These are phyloP conservation scores for Aldrovandia affinis DNA, from an alignment of 2,797 vertebrate species.

Conservation along the genomic window DNA sequence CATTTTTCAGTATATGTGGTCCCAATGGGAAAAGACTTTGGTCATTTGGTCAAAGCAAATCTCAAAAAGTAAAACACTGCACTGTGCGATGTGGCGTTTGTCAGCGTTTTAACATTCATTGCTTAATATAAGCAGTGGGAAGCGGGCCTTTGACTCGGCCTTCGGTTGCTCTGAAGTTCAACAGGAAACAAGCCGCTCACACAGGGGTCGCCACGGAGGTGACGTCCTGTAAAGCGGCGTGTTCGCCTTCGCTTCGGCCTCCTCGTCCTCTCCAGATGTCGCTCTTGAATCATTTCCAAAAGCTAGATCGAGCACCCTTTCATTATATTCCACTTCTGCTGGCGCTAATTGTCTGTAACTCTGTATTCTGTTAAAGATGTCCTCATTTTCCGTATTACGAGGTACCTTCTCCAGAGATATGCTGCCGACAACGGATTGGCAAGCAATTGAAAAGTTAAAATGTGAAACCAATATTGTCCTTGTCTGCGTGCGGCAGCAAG, in stretches of 20 bases:
- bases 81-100: too few relatives aligned
- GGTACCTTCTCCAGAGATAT: neutral
- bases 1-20: too few relatives aligned
- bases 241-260: neutral
- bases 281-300: neutral
- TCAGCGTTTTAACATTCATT: too few relatives aligned
- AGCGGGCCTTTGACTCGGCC: too few relatives aligned
- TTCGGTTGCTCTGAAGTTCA: too few relatives aligned
- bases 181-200: too few relatives aligned
- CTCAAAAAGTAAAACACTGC: too few relatives aligned
- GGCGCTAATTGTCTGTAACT: neutral
- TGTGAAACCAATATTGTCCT: constrained; percentile 7
- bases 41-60: too few relatives aligned
- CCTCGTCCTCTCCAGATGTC: neutral
- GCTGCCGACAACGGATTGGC: neutral
- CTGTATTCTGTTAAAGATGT: neutral
- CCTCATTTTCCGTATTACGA: neutral
- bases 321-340: neutral
- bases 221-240: neutral
- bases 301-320: neutral
- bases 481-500: neutral
- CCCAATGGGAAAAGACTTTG: too few relatives aligned
- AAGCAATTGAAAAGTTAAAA: neutral
- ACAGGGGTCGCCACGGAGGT: neutral
- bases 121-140: too few relatives aligned